Base-by-base conservation (phyloP, 2,888 invertebrate species). In the Sisyra nigra region DNA sequence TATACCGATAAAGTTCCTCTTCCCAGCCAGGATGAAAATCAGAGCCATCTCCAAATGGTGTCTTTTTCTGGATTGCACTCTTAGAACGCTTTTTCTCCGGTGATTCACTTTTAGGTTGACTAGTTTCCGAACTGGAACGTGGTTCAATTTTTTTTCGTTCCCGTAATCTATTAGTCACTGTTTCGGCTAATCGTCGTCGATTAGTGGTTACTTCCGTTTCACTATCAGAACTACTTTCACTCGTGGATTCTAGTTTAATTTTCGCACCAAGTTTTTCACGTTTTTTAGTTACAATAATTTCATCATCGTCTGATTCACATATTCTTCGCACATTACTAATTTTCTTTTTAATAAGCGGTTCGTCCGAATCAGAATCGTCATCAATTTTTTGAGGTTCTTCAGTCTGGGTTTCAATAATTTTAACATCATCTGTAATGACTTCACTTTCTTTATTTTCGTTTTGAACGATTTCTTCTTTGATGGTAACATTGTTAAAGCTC, bases 11-110 rank as follows among this genome's bases (percentile, higher is more conserved):
- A 13, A 87, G 71, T 54, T 86, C 86, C 55, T 85, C 80, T 61
- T 84, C 83, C 84, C 84, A 85, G 1, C 83, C 82, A 0, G 83
- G 82, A 50, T 75, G 71, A 54, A 82, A 81, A 54, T 77, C 76
- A 34, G 76, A 76, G 29, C 78, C 78, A 56, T 77, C 76, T 3
- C 79, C 80, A 55, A 76, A 77, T 29, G 69, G 64, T n/a, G 76
- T 71, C 57, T 78, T 77, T 24, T 58, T 60, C 2, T 61, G 60
- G 48, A 54, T 36, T 54, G 53, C 1, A 58, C 51, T 50, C 48
- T 46, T 41, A 48, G 35, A 46, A 29, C 54, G 54, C 3, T 48
- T 48, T 44, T 57, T 58, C n/a, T 55, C 54, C 2, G 57, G 55
- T 10, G 57, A 54, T 19, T 9, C 6, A n/a, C 13, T 34, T 35